Evolutionary conservation across 1,140 invertebrate genomes (phyloP), one percentile per base, ranked within the genome.

Genomic region (Aphelenchoides besseyi): DNA sequence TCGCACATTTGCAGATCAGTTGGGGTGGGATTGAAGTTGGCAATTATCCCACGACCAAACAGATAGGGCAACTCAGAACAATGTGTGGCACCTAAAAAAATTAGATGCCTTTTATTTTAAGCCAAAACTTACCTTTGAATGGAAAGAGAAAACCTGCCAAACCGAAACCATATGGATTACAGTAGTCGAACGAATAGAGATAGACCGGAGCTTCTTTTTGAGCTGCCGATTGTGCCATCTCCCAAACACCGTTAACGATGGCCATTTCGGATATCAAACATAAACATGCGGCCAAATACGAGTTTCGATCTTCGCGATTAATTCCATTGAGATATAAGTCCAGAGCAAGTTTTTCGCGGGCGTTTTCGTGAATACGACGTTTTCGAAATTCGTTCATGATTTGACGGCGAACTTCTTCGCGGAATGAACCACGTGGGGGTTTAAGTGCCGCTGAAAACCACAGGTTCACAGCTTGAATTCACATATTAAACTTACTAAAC

Each of bases 131-230:
- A 48, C 41, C 77, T 81, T 63, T 64, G 48, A 68, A 68, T 30
- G 66, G 62, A 68, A 75, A 78, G 23, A 48, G 26, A 26, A 66
- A 2, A 1, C 1, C 26, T 0, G 26, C 28, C 12, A 75, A 29
- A 3, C 77, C 74, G 52, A 78, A 67, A 32, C 69, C 63, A 18
- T 48, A 3, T 12, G 72, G 75, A 75, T 75, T 78, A 35, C 28
- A 79, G 59, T 78, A 79, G 18, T 75, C 77, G 18, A 75, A 75
- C 3, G 55, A 79, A 35, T 75, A 75, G 0, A 77, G 72, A 61
- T 75, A 75, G 0, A 69, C 67, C 0, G 70, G 53, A 29, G 28
- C n/a, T 3, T 77, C 74, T 53, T 66, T 66, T 30, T 66, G 32
- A 23, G 30, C 30, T 12, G 12, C 23, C 16, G 23, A 32, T 74